Percentiles rank a stretch among this genome's conserved stretches.
Conservation (phyloP, 2,888 invertebrate species). For the Octodonta nipae region DNA sequence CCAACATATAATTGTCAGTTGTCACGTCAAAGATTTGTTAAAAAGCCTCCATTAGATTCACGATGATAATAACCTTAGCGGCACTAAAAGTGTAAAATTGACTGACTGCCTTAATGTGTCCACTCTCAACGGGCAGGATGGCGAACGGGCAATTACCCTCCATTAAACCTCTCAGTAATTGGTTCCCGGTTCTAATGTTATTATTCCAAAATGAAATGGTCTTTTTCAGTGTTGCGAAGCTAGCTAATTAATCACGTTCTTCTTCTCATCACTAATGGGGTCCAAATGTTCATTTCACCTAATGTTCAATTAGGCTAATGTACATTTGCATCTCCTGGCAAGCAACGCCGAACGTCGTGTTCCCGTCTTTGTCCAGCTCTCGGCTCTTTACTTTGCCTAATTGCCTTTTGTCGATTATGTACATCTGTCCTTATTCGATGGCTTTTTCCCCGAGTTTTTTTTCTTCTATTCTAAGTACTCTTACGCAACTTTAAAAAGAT, state of each 20-base stretch:
- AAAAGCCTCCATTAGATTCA: too few relatives aligned
- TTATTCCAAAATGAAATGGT: constrained; percentile 25
- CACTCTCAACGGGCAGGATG: too few relatives aligned
- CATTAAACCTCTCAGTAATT: background rate
- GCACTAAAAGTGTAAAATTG: too few relatives aligned
- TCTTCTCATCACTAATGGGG: constrained; percentile 35
- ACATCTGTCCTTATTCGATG: too few relatives aligned
- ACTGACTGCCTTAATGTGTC: too few relatives aligned
- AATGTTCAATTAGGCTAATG: constrained; percentile 42
- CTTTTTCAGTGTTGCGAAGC: constrained; percentile 25
- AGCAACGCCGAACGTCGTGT: too few relatives aligned
- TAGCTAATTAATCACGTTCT: constrained; percentile 35
- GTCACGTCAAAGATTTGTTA: too few relatives aligned
- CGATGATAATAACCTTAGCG: too few relatives aligned
- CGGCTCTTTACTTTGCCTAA: constrained; percentile 34
- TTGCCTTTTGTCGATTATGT: constrained; percentile 31
- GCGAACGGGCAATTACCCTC: background rate
- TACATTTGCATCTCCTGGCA: constrained; percentile 36
- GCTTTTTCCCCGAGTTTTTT: too few relatives aligned
- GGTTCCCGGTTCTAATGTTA: constrained; percentile 15
- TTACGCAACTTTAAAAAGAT: too few relatives aligned
- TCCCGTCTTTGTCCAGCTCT: constrained; percentile 27
- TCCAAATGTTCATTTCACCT: constrained; percentile 39
- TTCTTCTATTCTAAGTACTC: too few relatives aligned
- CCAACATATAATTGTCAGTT: too few relatives aligned